These are phyloP conservation scores for Alviniconcha marisindica DNA, from an alignment of 1,140 invertebrate genomes.

Conservation along the genomic window DNA sequence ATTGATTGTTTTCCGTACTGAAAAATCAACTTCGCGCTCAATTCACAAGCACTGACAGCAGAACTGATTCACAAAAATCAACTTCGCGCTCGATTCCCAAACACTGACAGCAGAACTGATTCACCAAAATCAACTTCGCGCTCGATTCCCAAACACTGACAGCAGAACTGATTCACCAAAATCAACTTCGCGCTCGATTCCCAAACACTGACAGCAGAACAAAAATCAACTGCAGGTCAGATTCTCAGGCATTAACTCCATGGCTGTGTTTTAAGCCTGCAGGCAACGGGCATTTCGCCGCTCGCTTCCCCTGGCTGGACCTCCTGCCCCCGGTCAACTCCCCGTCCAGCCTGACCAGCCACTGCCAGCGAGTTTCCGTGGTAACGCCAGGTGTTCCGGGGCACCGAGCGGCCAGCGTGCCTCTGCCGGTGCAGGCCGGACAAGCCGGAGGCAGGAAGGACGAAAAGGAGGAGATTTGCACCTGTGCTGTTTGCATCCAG, in stretches of 20 bases:
- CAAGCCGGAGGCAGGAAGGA: not conserved
- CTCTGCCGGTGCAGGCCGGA: not conserved
- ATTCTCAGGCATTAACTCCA: not conserved
- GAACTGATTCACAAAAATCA: no score
- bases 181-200: no score
- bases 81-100: no score
- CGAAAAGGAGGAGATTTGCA: constrained; percentile 33
- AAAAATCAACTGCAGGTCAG: not conserved
- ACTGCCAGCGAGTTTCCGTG: constrained; percentile 39
- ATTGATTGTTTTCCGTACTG: no score
- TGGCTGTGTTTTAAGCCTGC: constrained; percentile 33
- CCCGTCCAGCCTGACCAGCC: constrained; percentile 32
- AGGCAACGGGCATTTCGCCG: constrained; percentile 52
- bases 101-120: no score
- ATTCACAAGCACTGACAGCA: no score
- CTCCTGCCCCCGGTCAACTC: constrained; percentile 51
- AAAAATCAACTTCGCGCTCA: no score
- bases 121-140: no score
- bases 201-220: not conserved
- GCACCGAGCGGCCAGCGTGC: not conserved
- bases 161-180: no score
- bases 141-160: no score
- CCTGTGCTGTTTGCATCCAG: constrained; percentile 52
- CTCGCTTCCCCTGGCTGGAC: constrained; percentile 54
- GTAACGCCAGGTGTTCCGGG: not conserved